Evolutionary conservation across 1,140 invertebrate genomes (phyloP), one percentile per base, ranked within the genome.

Genomic region (Drosophila rufa): DNA sequence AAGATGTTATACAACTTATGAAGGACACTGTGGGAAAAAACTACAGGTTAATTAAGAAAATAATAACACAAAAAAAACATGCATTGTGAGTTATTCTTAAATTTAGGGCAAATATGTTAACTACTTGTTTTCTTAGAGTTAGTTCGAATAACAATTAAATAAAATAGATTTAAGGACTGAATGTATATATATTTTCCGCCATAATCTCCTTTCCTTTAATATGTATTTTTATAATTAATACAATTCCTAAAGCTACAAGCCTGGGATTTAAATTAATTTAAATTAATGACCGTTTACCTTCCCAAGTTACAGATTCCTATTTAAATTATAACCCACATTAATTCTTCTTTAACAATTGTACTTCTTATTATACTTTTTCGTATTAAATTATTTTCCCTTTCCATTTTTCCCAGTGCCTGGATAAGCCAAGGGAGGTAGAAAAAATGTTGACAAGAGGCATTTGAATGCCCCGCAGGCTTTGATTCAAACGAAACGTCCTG

Each of bases 391-490:
- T 38, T 14, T 36, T 36, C 1, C 2, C 3, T 5, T 11, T 3
- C 4, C 14, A 4, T 19, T 8, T 43, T 22, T 48, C 22, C 15
- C 40, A 48, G 60, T 66, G 59, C 46, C 27, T 14, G 17, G 14
- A 38, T 40, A 38, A 62, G 1, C 51, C 33, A 45, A 56, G 46
- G 56, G 46, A 61, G 65, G 79, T 50, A 55, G n/a, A n/a, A 55
- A 55, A 55, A 42, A 80, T 73, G 83, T 77, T 89, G 80, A 80
- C 83, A 89, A 74, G 71, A 69, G 83, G 83, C 74, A 89, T 84
- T 84, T 64, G 57, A 48, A 66, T 78, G 85, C 68, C 85, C 81
- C 55, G n/a, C 61, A 76, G 77, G 76, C 74, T 69, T 73, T 71
- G 69, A 82, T 75, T 82, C 77, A 80, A 60, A 73, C 47, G 68